These are phyloP conservation scores for Stenolophus ochropezus DNA, from an alignment of 2,888 invertebrate genomes.

Conservation along the genomic window DNA sequence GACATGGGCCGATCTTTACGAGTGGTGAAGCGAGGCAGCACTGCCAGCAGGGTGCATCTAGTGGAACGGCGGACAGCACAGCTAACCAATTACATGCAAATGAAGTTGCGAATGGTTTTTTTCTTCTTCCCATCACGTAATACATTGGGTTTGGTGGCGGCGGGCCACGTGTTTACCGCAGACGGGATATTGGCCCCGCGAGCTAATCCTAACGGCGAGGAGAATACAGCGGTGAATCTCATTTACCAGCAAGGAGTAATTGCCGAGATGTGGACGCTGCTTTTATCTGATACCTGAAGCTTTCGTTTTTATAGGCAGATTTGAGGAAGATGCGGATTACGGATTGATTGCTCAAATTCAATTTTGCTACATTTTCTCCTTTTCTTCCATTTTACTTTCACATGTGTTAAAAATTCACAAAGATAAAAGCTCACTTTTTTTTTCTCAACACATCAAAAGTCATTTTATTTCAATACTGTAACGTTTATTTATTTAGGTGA, in stretches of 20 bases:
- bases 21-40: slow-evolving; percentile 5
- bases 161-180: slow-evolving; percentile 26
- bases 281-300: slow-evolving; percentile 43
- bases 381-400: background rate
- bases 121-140: slow-evolving; percentile 52
- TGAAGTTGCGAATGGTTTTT: slow-evolving; percentile 58
- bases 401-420: background rate
- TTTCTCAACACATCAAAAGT: background rate
- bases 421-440: background rate
- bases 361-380: slow-evolving; percentile 14
- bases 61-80: background rate
- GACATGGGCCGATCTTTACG: slow-evolving; percentile 49
- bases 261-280: slow-evolving; percentile 34
- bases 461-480: background rate
- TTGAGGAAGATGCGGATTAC: slow-evolving; percentile 13
- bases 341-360: slow-evolving; percentile 24
- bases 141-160: slow-evolving; percentile 45
- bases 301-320: slow-evolving; percentile 27
- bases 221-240: slow-evolving; percentile 52
- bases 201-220: slow-evolving; percentile 44
- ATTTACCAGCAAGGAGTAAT: slow-evolving; percentile 42
- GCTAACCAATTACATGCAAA: slow-evolving; percentile 57
- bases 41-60: background rate
- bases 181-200: slow-evolving; percentile 41
- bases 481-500: too few relatives aligned